Percentiles rank a stretch among this genome's conserved stretches.
These are phyloP conservation scores for Hesperia comma DNA, from an alignment of 2,888 invertebrate species.

Conservation along the genomic window DNA sequence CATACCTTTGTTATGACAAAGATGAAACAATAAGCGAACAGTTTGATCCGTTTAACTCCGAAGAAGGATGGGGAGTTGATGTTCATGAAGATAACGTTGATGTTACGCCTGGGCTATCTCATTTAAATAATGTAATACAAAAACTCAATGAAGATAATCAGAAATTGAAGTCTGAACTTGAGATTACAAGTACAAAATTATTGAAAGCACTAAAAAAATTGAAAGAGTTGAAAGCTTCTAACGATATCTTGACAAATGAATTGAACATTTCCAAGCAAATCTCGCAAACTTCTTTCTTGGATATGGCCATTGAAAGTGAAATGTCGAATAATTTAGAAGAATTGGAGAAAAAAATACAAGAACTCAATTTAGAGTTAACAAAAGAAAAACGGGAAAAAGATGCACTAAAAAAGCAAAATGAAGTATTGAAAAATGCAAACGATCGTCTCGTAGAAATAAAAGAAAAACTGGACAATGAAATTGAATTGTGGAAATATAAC, in stretches of 20 bases:
- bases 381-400: slow-evolving; percentile 88
- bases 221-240: slow-evolving; percentile 90
- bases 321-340: slow-evolving; percentile 86
- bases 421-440: slow-evolving; percentile 89
- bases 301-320: slow-evolving; percentile 92
- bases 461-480: slow-evolving; percentile 90
- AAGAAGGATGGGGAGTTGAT: slow-evolving; percentile 77
- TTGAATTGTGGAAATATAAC: slow-evolving; percentile 88
- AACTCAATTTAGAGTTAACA: slow-evolving; percentile 82
- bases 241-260: slow-evolving; percentile 85
- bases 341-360: slow-evolving; percentile 86
- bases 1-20: slow-evolving; percentile 79
- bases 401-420: slow-evolving; percentile 87
- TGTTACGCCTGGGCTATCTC: slow-evolving; percentile 73
- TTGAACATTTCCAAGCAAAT: slow-evolving; percentile 79
- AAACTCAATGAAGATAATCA: slow-evolving; percentile 84
- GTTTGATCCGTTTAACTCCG: slow-evolving; percentile 72
- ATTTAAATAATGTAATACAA: slow-evolving; percentile 84
- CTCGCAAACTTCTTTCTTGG: slow-evolving; percentile 85
- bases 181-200: slow-evolving; percentile 87
- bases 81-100: slow-evolving; percentile 62
- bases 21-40: slow-evolving; percentile 49
- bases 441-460: slow-evolving; percentile 91
- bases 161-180: slow-evolving; percentile 84
- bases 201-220: slow-evolving; percentile 92